Percentiles rank a stretch among this genome's conserved stretches.
phyloP scores from a whole-genome alignment of 2,888 invertebrate genomes.

The Uropetala carovei region DNA sequence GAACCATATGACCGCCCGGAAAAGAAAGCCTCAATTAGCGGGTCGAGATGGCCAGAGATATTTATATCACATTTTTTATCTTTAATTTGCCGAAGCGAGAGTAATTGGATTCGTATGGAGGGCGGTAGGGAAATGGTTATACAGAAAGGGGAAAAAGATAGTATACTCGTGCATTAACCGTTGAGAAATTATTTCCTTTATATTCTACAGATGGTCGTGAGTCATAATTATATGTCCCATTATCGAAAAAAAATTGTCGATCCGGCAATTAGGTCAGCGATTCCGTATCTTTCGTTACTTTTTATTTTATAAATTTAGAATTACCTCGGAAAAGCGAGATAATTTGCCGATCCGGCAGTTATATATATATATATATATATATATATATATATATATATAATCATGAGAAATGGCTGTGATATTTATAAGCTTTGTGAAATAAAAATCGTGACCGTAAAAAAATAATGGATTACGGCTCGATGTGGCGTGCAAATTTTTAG shows the following conservation, averaged over 20 bases:
- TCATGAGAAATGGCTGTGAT: no score
- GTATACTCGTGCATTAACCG: no score
- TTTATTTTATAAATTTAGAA: neutral
- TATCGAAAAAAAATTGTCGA: neutral
- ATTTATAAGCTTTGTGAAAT: no score
- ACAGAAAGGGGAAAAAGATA: neutral
- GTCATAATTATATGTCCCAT: no score
- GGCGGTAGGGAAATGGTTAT: neutral
- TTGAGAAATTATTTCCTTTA: no score
- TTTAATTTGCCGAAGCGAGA: neutral
- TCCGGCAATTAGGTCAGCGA: slow-evolving; percentile 13
- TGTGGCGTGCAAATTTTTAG: neutral
- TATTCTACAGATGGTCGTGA: no score
- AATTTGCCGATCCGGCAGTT: no score
- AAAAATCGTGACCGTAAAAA: no score
- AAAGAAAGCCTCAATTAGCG: neutral
- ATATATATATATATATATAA: no score
- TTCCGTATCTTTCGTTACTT: neutral
- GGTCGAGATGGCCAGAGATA: neutral
- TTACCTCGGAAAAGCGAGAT: neutral
- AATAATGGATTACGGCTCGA: no score
- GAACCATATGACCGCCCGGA: slow-evolving; percentile 40
- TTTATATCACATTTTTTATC: neutral
- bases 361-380: no score
- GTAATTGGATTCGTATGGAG: neutral